phyloP scores from a whole-genome alignment of 92 coral and sea anemone species.

The Phymanthus crucifer region DNA sequence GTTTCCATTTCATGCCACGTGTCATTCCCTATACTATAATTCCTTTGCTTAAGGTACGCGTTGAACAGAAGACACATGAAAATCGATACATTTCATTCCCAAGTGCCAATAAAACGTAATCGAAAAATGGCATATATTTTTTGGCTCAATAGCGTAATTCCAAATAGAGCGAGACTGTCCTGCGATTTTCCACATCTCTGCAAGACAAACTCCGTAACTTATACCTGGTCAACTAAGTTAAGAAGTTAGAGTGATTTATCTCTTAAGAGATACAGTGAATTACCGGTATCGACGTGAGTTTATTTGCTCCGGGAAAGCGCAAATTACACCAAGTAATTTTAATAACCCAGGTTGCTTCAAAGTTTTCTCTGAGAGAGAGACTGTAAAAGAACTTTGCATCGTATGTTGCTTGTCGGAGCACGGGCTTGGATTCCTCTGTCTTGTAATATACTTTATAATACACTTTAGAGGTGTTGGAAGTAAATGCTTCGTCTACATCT shows the following conservation, averaged over 20 bases:
- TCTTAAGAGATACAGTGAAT: not conserved
- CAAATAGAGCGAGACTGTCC: too few relatives aligned
- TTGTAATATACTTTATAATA: not conserved
- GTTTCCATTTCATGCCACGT: too few relatives aligned
- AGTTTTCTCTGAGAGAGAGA: not conserved
- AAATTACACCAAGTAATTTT: conserved; percentile 1
- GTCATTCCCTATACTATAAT: too few relatives aligned
- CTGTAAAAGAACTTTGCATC: not conserved
- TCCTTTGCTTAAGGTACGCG: too few relatives aligned
- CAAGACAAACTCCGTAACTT: too few relatives aligned
- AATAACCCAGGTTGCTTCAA: not conserved
- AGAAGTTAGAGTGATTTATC: not conserved
- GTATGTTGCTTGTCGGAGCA: not conserved
- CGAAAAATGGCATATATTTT: too few relatives aligned
- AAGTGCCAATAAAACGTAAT: too few relatives aligned
- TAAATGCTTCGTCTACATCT: not conserved
- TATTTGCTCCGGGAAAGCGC: not conserved
- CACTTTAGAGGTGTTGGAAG: not conserved
- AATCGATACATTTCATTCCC: too few relatives aligned
- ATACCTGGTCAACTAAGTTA: too few relatives aligned
- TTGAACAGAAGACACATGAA: too few relatives aligned
- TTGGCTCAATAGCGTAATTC: too few relatives aligned
- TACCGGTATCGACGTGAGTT: not conserved
- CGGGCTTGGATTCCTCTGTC: not conserved
- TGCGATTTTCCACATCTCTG: too few relatives aligned